Evolutionary conservation across 2,888 invertebrate species (phyloP), one percentile per base, ranked within the genome.

Genomic region (Peribatodes rhomboidaria): DNA sequence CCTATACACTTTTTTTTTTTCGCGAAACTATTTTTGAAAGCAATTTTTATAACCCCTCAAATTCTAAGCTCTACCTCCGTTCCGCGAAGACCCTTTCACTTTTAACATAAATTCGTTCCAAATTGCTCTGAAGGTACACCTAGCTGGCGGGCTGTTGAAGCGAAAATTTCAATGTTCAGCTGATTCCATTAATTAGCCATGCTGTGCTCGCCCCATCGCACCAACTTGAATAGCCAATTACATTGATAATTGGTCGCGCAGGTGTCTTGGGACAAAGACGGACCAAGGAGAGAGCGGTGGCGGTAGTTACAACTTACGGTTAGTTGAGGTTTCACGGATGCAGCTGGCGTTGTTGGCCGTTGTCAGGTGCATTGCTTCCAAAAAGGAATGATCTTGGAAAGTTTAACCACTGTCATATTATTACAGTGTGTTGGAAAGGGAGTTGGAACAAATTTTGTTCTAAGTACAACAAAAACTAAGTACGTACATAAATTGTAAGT

Each of bases 161-260:
- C 84, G 89, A 86, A 88, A 88, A 87, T 90, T 91, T 90, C 89
- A 88, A 89, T 90, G 90, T 90, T 86, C 90, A 82, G 84, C 86
- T 90, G 90, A 91, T 89, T 88, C 85, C 83, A 90, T 91, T 90
- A 90, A 91, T 91, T 90, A 90, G 87, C 78, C 80, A 85, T 86
- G 87, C 87, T 84, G 81, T 84, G 80, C 82, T 84, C 87, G 85
- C 86, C 80, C 84, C 86, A 86, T 89, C 84, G 88, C 84, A 82
- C 83, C 81, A 84, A 87, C 80, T 87, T 91, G 90, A 91, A 92
- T 92, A 88, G 90, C 90, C 92, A 92, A 92, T 92, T 93, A 92
- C 89, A 90, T 79, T 86, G 89, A 87, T 92, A 92, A 93, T 93
- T 92, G 91, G 89, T 87, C 86, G 86, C 83, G 84, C 86, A 90